phyloP scores from a whole-genome alignment of 2,797 vertebrate species.

The Acanthurus leucopareius region DNA sequence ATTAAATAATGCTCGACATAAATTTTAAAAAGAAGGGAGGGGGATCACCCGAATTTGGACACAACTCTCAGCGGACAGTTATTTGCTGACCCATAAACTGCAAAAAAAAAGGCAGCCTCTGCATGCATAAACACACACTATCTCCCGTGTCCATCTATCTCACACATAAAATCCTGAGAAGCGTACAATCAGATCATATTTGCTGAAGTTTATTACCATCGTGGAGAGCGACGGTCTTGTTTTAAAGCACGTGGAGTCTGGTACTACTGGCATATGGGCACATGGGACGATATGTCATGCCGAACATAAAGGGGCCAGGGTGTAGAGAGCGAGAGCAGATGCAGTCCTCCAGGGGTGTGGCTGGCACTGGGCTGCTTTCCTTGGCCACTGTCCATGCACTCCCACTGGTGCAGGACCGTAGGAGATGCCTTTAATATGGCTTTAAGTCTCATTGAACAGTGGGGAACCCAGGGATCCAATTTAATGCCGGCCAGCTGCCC shows the following conservation, averaged over 20 bases:
- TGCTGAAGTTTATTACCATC: conserved; percentile 60
- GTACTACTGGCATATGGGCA: conserved; percentile 61
- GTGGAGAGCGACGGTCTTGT: conserved; percentile 26
- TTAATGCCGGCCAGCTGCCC: conserved; percentile 87
- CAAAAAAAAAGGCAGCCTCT: conserved; percentile 6
- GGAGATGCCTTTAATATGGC: conserved; percentile 86
- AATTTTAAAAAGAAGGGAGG: conserved; percentile 72
- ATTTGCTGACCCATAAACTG: conserved; percentile 53
- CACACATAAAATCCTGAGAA: conserved; percentile 46
- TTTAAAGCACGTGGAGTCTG: conserved; percentile 52
- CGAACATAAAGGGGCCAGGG: conserved; percentile 67
- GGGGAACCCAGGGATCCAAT: conserved; percentile 84
- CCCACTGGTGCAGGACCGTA: conserved; percentile 79
- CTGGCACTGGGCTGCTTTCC: conserved; percentile 82
- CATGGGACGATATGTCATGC: conserved; percentile 68
- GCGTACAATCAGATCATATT: conserved; percentile 54
- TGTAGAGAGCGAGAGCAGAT: conserved; percentile 77
- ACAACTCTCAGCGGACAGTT: conserved; percentile 56
- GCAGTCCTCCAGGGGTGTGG: conserved; percentile 80
- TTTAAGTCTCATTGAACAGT: conserved; percentile 82
- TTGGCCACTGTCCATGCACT: conserved; percentile 83
- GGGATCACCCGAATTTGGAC: conserved; percentile 61
- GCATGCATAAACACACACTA: conserved; percentile 24
- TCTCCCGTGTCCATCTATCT: conserved; percentile 4
- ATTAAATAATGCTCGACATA: conserved; percentile 76